These are phyloP conservation scores for Centroberyx gerrardi DNA, from an alignment of 2,797 vertebrate species.

Conservation along the genomic window DNA sequence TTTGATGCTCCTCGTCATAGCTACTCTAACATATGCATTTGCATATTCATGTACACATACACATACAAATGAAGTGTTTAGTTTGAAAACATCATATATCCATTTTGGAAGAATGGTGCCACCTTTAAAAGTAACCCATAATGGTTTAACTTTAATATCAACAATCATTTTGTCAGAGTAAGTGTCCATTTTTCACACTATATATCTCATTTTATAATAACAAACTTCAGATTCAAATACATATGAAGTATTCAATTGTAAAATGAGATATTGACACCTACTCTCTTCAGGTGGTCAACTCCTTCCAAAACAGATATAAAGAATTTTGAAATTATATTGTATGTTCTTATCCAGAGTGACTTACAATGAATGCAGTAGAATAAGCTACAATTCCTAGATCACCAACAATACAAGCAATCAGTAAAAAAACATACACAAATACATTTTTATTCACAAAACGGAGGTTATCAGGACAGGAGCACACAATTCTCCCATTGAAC, in stretches of 20 bases:
- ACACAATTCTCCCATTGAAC: conserved; percentile 16
- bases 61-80: background rate
- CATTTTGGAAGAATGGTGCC: too few species aligned
- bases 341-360: background rate
- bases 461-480: conserved; percentile 16
- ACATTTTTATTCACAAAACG: conserved; percentile 21
- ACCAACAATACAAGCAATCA: conserved; percentile 16
- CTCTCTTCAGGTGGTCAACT: too few species aligned
- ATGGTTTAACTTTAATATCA: too few species aligned
- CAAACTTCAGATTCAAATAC: background rate
- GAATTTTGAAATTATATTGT: too few species aligned
- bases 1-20: too few species aligned
- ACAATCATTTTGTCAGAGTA: too few species aligned
- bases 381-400: background rate
- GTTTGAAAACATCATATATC: too few species aligned
- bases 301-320: too few species aligned
- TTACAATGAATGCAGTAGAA: background rate
- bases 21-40: too few species aligned
- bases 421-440: conserved; percentile 18
- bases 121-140: too few species aligned
- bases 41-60: background rate
- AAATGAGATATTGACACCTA: too few species aligned
- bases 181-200: background rate
- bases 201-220: background rate
- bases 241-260: too few species aligned